Percentiles rank a stretch among this genome's conserved stretches.
Evolutionary conservation across 2,797 vertebrate genomes (phyloP).

Genomic region (Artibeus jamaicensis): DNA sequence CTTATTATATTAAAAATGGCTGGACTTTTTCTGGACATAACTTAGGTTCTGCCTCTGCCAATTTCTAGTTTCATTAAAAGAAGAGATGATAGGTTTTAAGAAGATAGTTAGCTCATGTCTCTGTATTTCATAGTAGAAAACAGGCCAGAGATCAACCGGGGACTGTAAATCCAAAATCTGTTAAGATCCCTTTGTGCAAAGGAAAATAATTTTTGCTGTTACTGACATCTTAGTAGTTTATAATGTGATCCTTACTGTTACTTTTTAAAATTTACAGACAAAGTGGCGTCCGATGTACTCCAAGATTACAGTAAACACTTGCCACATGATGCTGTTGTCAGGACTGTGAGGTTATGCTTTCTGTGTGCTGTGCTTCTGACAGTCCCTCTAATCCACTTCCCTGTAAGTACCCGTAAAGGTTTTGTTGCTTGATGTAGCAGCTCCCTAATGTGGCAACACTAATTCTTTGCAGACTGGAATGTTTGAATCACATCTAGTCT

Average conservation of each 20-base stretch:
- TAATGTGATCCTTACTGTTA: slow-evolving; percentile 30
- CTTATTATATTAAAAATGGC: background rate
- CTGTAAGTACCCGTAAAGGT: slow-evolving; percentile 87
- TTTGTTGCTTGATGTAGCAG: slow-evolving; percentile 56
- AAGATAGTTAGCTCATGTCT: background rate
- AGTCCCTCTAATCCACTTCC: slow-evolving; percentile 95
- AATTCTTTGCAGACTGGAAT: slow-evolving; percentile 81
- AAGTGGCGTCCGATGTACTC: slow-evolving; percentile 91
- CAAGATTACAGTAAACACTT: slow-evolving; percentile 87
- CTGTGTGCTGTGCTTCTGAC: slow-evolving; percentile 92
- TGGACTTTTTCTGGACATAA: background rate
- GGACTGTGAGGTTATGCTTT: slow-evolving; percentile 90
- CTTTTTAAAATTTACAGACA: slow-evolving; percentile 81
- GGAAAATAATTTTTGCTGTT: slow-evolving; percentile 35
- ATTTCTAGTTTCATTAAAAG: slow-evolving; percentile 17
- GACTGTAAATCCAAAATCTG: slow-evolving; percentile 21
- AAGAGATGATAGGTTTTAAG: background rate
- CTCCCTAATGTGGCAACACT: slow-evolving; percentile 65
- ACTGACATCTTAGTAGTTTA: slow-evolving; percentile 9
- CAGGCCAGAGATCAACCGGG: background rate
- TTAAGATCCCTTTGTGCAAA: background rate
- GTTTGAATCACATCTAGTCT: slow-evolving; percentile 72
- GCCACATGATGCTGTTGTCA: slow-evolving; percentile 87
- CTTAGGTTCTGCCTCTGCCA: background rate
- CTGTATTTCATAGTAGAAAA: background rate